Conservation (phyloP, 2,888 invertebrate species). For the Sinohyriopsis cumingii region DNA sequence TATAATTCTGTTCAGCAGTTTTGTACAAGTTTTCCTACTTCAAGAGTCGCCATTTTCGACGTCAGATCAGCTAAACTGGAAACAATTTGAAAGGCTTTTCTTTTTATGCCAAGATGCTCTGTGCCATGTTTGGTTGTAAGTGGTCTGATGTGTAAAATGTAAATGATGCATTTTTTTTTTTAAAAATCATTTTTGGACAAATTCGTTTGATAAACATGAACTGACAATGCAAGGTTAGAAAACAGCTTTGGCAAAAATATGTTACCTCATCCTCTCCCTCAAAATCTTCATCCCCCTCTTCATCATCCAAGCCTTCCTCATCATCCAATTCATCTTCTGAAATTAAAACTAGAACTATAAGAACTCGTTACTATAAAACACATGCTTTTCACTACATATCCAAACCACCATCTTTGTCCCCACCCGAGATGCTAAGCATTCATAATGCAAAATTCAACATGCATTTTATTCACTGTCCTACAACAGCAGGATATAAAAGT, state of each 20-base stretch:
- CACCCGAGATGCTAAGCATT: not conserved
- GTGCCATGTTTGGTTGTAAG: too few species aligned
- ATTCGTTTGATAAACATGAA: too few species aligned
- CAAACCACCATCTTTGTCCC: too few species aligned
- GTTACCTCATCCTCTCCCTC: slow-evolving; percentile 54
- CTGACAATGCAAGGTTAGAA: not conserved
- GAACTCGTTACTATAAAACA: not conserved
- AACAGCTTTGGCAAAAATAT: not conserved
- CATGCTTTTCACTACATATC: not conserved
- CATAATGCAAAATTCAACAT: not conserved
- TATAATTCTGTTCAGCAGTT: too few species aligned
- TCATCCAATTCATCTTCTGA: slow-evolving; percentile 63
- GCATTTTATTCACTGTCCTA: not conserved
- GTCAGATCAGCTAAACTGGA: too few species aligned
- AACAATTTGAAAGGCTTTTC: too few species aligned
- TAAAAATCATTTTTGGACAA: too few species aligned
- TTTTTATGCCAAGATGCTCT: too few species aligned
- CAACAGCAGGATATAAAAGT: not conserved
- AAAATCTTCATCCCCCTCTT: slow-evolving; percentile 54
- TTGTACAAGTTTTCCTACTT: too few species aligned
- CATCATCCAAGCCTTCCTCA: slow-evolving; percentile 50
- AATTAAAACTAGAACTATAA: slow-evolving; percentile 12
- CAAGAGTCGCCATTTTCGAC: too few species aligned
- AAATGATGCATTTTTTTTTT: too few species aligned
- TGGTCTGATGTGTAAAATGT: too few species aligned